Percentiles rank a stretch among this genome's conserved stretches.
These are phyloP conservation scores for Homarus gammarus DNA, from an alignment of 2,888 invertebrate species.

Conservation along the genomic window DNA sequence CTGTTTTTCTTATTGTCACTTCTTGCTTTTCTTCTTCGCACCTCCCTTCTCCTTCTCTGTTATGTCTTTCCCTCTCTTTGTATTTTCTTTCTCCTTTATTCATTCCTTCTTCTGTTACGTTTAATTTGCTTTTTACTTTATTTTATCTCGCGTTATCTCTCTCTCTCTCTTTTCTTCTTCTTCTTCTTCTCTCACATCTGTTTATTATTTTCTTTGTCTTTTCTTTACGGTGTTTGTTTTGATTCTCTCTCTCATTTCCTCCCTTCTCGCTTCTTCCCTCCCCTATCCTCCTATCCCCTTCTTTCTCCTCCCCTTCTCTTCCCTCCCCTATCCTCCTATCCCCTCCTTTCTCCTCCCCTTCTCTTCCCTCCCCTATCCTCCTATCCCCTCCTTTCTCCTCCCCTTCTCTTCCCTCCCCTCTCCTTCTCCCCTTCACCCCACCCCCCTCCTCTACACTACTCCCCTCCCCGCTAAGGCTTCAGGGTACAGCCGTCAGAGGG, in stretches of 20 bases:
- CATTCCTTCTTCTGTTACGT: neutral
- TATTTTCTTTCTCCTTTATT: neutral
- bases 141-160: neutral
- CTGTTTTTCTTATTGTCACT: neutral
- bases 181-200: neutral
- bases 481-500: too few species aligned
- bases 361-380: neutral
- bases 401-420: neutral
- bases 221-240: neutral
- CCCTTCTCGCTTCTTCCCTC: neutral
- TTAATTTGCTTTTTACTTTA: neutral
- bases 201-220: neutral
- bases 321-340: neutral
- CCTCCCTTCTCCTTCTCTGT: neutral
- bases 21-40: neutral
- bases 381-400: too few species aligned
- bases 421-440: neutral
- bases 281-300: neutral
- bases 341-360: neutral
- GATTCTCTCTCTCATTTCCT: neutral
- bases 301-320: too few species aligned
- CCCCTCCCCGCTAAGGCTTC: too few species aligned
- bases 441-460: neutral
- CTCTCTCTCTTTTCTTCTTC: neutral
- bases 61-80: neutral